phyloP scores from a whole-genome alignment of 2,113 vertebrate genomes.

The Apodemus speciosus region DNA sequence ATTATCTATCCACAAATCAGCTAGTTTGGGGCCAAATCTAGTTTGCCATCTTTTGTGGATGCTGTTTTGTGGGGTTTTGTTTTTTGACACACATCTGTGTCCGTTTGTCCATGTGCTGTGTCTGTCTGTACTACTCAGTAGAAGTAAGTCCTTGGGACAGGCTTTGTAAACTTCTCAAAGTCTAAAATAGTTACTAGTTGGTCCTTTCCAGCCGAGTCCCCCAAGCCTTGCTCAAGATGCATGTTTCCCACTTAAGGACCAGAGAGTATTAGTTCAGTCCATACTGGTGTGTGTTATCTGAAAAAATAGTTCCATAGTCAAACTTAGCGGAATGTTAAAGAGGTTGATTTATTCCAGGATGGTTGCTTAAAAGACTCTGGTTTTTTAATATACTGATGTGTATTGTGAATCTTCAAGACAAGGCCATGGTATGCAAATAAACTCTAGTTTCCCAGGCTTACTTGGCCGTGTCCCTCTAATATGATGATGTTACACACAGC shows the following conservation, averaged over 20 bases:
- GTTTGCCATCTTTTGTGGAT: conserved; percentile 3
- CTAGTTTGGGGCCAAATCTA: background rate
- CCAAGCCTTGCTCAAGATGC: background rate
- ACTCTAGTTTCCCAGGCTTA: conserved; percentile 75
- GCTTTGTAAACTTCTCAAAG: conserved; percentile 10
- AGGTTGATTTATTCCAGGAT: conserved; percentile 70
- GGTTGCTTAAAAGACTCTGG: conserved; percentile 54
- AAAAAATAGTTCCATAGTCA: background rate
- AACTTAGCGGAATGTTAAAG: conserved; percentile 60
- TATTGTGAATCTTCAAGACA: conserved; percentile 72
- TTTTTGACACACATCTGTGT: background rate
- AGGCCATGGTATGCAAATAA: conserved; percentile 70
- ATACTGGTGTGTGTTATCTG: conserved; percentile 41
- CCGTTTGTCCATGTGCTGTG: background rate
- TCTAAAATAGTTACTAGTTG: conserved; percentile 13
- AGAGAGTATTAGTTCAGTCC: conserved; percentile 34
- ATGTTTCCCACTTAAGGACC: background rate
- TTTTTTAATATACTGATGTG: conserved; percentile 69
- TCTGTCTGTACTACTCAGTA: background rate
- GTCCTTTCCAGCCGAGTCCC: conserved; percentile 8
- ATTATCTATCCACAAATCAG: background rate
- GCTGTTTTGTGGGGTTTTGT: background rate
- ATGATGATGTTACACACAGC: conserved; percentile 61
- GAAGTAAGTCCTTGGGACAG: background rate
- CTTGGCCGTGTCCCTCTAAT: conserved; percentile 30